phyloP scores from a whole-genome alignment of 2,888 invertebrate genomes.

The Cerastoderma edule region DNA sequence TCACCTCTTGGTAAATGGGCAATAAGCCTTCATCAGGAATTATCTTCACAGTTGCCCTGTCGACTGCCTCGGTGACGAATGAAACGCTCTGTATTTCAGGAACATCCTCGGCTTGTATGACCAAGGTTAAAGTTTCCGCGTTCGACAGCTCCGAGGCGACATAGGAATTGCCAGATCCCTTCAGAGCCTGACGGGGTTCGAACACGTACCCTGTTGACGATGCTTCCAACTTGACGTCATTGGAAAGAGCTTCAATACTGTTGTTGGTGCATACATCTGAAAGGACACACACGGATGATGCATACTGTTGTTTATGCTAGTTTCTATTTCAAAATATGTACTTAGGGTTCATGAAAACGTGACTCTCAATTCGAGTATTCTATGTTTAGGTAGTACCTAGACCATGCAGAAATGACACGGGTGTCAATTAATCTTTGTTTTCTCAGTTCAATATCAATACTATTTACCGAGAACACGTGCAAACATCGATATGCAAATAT shows the following conservation, averaged over 20 bases:
- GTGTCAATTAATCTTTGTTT: too few relatives aligned
- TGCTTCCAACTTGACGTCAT: slow-evolving; percentile 8
- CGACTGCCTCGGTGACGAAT: slow-evolving; percentile 17
- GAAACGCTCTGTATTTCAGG: slow-evolving; percentile 22
- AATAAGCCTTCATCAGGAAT: slow-evolving; percentile 15
- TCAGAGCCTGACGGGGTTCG: slow-evolving; percentile 26
- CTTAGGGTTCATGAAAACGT: too few relatives aligned
- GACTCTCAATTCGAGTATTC: too few relatives aligned
- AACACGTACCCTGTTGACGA: slow-evolving; percentile 21
- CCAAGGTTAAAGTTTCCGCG: slow-evolving; percentile 19
- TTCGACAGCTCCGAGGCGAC: slow-evolving; percentile 21
- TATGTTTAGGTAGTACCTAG: too few relatives aligned
- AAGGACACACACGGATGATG: too few relatives aligned
- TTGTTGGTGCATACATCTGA: slow-evolving; percentile 25
- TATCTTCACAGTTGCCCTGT: slow-evolving; percentile 13
- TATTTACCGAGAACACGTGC: too few relatives aligned
- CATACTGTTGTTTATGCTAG: too few relatives aligned
- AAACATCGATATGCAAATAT: too few relatives aligned
- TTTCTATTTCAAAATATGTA: too few relatives aligned
- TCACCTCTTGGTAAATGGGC: slow-evolving; percentile 29
- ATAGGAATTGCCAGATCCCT: slow-evolving; percentile 24
- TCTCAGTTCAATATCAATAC: too few relatives aligned
- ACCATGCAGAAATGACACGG: too few relatives aligned
- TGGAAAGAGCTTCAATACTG: slow-evolving; percentile 11
- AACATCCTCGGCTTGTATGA: background rate